Percentiles rank a stretch among this genome's conserved stretches.
phyloP scores from a whole-genome alignment of 1,140 invertebrate species.

The Popillia japonica region DNA sequence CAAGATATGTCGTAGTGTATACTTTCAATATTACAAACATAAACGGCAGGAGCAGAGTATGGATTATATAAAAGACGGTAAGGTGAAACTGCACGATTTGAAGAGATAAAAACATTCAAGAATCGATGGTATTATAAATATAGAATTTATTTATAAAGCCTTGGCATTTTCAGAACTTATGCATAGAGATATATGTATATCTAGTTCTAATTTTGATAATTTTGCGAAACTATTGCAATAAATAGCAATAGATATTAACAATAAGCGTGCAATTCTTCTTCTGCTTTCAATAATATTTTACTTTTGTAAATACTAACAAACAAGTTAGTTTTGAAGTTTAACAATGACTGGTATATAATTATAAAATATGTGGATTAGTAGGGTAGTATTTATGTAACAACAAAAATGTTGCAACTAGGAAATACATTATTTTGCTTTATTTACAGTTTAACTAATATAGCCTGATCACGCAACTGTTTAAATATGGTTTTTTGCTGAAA shows the following conservation, averaged over 20 bases:
- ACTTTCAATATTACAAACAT: slow-evolving; percentile 19
- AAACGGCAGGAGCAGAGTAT: background rate
- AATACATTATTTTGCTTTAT: background rate
- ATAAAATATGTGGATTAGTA: background rate
- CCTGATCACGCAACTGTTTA: background rate
- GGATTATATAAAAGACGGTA: slow-evolving; percentile 3
- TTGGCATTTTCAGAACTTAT: too few species aligned
- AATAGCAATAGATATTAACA: too few species aligned
- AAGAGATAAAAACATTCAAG: background rate
- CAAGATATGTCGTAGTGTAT: slow-evolving; percentile 18
- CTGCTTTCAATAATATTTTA: too few species aligned
- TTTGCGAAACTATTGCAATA: too few species aligned
- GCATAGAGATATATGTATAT: too few species aligned
- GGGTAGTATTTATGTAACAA: background rate
- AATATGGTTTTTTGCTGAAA: background rate
- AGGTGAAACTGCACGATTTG: background rate
- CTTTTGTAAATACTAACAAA: too few species aligned
- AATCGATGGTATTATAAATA: background rate
- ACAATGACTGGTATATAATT: too few species aligned
- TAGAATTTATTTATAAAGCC: too few species aligned
- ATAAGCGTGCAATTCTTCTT: too few species aligned
- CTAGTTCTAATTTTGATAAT: too few species aligned
- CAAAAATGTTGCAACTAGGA: background rate
- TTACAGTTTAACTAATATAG: background rate
- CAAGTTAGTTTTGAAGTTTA: too few species aligned